These are phyloP conservation scores for Pogonognathellus flavescens DNA, from an alignment of 1,140 invertebrate species.

Conservation along the genomic window DNA sequence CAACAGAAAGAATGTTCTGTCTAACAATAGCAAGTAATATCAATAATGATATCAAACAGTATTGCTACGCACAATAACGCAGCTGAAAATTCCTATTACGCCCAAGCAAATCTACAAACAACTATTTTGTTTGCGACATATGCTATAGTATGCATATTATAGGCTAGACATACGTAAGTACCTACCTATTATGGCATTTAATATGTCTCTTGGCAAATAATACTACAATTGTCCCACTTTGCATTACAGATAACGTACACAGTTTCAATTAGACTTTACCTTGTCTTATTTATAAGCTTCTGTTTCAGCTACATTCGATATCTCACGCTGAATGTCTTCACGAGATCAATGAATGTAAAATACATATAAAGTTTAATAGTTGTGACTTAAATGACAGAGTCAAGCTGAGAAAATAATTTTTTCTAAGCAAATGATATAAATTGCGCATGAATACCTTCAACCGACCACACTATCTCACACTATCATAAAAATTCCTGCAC, in stretches of 20 bases:
- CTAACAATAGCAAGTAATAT: background rate
- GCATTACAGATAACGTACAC: no score
- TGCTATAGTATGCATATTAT: no score
- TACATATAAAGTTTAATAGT: no score
- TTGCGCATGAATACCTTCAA: background rate
- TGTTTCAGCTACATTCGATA: background rate
- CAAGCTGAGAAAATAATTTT: background rate
- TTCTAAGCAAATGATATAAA: background rate
- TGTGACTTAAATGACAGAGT: background rate
- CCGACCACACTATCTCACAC: background rate
- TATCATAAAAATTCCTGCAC: background rate
- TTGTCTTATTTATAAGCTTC: no score
- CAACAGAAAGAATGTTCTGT: background rate
- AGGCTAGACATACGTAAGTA: no score
- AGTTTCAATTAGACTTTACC: no score
- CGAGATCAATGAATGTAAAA: background rate
- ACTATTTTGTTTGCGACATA: no score
- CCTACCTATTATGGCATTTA: no score
- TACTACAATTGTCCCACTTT: no score
- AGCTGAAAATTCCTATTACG: background rate
- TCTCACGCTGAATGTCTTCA: background rate
- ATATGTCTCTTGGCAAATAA: no score
- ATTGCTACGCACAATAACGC: background rate
- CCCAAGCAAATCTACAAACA: background rate
- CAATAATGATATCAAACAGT: constrained; percentile 6